These are phyloP conservation scores for Papilio dardanus DNA, from an alignment of 1,140 invertebrate genomes.

Conservation along the genomic window DNA sequence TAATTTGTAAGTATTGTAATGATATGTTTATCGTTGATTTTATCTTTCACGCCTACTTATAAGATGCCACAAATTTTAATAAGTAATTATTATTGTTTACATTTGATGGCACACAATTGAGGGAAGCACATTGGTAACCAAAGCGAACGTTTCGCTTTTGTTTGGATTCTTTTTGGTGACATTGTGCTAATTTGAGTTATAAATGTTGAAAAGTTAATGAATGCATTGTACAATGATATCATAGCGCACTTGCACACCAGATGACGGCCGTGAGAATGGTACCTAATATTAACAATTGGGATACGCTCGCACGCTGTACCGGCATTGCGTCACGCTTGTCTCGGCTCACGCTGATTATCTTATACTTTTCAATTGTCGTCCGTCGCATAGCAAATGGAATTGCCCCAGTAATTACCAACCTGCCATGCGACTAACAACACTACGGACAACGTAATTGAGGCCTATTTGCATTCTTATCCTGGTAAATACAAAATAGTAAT, in stretches of 20 bases:
- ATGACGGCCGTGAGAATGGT: slow-evolving; percentile 32
- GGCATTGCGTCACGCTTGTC: slow-evolving; percentile 14
- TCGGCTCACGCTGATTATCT: slow-evolving; percentile 31
- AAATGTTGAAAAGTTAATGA: background rate
- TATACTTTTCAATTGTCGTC: slow-evolving; percentile 41
- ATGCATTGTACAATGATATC: slow-evolving; percentile 16
- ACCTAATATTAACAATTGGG: background rate
- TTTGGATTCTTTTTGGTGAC: background rate
- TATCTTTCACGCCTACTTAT: background rate
- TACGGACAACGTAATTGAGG: slow-evolving; percentile 38
- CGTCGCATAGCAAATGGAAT: slow-evolving; percentile 42
- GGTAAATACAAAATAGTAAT: slow-evolving; percentile 44
- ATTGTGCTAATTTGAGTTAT: background rate
- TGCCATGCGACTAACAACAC: slow-evolving; percentile 31
- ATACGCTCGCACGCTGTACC: slow-evolving; percentile 11
- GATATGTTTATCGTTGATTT: slow-evolving; percentile 6
- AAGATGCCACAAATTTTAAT: background rate
- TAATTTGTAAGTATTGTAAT: background rate
- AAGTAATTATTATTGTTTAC: background rate
- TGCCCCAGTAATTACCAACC: slow-evolving; percentile 38
- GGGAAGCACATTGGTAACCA: background rate
- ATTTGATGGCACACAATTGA: background rate
- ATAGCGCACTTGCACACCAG: slow-evolving; percentile 28
- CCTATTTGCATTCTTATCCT: slow-evolving; percentile 34
- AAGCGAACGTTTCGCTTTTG: background rate